Evolutionary conservation across 1,140 invertebrate species (phyloP).

Genomic region (Atta colombica): DNA sequence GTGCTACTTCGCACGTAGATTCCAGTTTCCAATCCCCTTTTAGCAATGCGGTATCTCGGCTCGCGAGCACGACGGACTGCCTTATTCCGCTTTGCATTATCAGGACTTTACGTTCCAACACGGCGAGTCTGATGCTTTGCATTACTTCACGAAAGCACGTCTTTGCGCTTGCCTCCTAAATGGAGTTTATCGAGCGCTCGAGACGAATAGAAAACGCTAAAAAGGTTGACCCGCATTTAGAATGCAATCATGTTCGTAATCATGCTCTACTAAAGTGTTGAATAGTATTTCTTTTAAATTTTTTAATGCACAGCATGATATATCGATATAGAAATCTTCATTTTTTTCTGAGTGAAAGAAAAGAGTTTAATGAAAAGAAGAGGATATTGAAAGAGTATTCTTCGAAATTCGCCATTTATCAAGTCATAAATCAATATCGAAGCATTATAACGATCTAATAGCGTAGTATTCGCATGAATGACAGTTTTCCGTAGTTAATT

Average conservation of each 20-base stretch:
- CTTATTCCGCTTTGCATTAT: conserved; percentile 71
- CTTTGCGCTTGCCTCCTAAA: conserved; percentile 52
- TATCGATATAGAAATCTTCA: background rate
- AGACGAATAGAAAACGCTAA: conserved; percentile 19
- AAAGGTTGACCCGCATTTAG: conserved; percentile 33
- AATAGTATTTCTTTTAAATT: background rate
- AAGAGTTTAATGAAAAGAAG: background rate
- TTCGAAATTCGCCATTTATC: background rate
- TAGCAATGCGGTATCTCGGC: conserved; percentile 65
- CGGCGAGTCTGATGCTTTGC: conserved; percentile 53
- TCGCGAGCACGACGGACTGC: conserved; percentile 15
- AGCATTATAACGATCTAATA: conserved; percentile 11
- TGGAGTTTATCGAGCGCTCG: conserved; percentile 73
- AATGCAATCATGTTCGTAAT: conserved; percentile 39
- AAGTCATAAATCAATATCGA: background rate
- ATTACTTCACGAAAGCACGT: conserved; percentile 51
- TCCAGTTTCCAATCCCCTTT: conserved; percentile 72
- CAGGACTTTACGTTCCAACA: conserved; percentile 43
- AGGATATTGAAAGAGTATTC: background rate
- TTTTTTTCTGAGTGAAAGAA: background rate
- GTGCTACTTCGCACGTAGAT: conserved; percentile 75
- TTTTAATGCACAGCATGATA: background rate
- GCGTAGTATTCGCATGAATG: background rate
- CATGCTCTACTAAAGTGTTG: background rate
- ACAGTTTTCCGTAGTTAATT: conserved; percentile 54